These are phyloP conservation scores for Chondrilla cf. caribensis DNA, from an alignment of 37 sponge, comb jelly and placozoan genomes.

Conservation along the genomic window DNA sequence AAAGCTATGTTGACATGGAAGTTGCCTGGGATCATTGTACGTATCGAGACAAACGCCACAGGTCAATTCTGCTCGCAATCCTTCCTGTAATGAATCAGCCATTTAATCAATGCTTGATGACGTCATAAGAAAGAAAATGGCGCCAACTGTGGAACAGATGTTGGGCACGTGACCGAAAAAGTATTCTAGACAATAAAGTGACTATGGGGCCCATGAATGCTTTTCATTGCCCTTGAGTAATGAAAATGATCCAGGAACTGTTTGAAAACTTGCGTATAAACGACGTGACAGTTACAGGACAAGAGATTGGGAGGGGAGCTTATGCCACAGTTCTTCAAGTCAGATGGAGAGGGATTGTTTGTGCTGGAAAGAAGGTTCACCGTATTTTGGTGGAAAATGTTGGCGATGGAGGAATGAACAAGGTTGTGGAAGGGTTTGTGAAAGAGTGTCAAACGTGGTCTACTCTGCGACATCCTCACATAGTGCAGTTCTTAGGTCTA, in stretches of 20 bases:
- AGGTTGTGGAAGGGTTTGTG: conserved; percentile 9
- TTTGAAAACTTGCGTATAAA: not conserved
- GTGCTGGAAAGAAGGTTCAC: conserved; percentile 8
- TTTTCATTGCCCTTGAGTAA: no score
- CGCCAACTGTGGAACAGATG: not conserved
- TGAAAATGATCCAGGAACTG: not conserved
- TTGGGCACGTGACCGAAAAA: no score
- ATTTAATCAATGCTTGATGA: not conserved
- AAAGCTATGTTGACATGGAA: conserved; percentile 8
- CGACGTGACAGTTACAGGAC: not conserved
- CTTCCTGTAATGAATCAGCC: not conserved
- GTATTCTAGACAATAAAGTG: no score
- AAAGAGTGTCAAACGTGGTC: conserved; percentile 13
- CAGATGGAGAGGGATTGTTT: not conserved
- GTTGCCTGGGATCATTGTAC: not conserved
- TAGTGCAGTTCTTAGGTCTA: conserved; percentile 14
- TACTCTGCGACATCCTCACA: conserved; percentile 11
- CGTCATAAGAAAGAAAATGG: not conserved
- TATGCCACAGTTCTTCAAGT: conserved; percentile 11
- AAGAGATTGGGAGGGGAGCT: conserved; percentile 20
- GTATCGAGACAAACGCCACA: conserved; percentile 9
- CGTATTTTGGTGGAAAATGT: not conserved
- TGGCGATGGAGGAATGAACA: not conserved
- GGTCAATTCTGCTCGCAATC: not conserved
- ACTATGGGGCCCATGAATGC: no score